Evolutionary conservation across 2,888 invertebrate genomes (phyloP), one percentile per base, ranked within the genome.

Genomic region (Ophonus ardosiacus): DNA sequence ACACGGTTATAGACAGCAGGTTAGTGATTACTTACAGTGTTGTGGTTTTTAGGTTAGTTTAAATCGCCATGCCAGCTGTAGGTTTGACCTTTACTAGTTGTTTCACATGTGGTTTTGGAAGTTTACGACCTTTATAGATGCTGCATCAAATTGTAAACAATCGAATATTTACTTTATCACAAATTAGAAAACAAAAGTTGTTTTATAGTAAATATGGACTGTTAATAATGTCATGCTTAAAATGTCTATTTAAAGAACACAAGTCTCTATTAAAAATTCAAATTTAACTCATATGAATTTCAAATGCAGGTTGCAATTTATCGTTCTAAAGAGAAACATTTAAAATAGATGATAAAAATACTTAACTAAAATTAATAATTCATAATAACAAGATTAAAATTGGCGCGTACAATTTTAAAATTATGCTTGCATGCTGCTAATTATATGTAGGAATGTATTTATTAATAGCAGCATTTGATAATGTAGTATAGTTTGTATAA

Each of bases 21-120:
- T 78, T 78, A 78, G 57, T 78, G 78, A 21, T 17, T n/a, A 43
- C 18, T 6, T 13, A 21, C 51, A 74, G 74, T 74, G 43, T 74
- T 74, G 74, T 74, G 74, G 17, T 51, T 71, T 81, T 56, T 81
- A 81, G 81, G 81, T 81, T 81, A 81, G 81, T 68, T 81, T 81
- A 81, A 81, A 81, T 81, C 71, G 68, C 65, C 81, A 65, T 80
- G 17, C 40, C 78, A 78, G 76, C 51, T 76, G 76, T 76, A 21
- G 57, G 15, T 71, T 15, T 81, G 81, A 81, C 81, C 81, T 81
- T 81, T 81, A 17, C 38, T 43, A 65, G 40, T 40, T 81, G 65
- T 40, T 81, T 78, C 6, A 74, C 43, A 74, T 74, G 71, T 43
- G 68, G 63, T 63, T 63, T 61, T 63, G 13, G 24, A 8, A 51